These are phyloP conservation scores for Orius insidiosus DNA, from an alignment of 1,140 invertebrate species.

Conservation along the genomic window DNA sequence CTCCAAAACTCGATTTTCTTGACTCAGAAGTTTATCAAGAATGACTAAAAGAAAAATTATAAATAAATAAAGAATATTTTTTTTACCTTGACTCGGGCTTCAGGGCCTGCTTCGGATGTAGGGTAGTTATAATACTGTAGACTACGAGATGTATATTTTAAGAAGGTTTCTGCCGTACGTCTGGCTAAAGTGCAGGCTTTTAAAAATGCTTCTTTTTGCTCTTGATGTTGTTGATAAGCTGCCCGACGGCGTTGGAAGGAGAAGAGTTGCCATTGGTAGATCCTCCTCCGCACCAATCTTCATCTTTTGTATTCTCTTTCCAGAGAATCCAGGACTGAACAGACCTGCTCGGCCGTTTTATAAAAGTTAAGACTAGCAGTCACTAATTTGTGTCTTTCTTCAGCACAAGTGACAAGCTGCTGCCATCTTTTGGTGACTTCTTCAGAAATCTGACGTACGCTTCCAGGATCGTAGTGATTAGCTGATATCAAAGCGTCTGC, in stretches of 20 bases:
- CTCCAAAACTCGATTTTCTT: conserved; percentile 82
- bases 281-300: conserved; percentile 80
- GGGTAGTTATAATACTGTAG: conserved; percentile 74
- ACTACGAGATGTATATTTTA: conserved; percentile 82
- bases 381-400: conserved; percentile 92
- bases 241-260: conserved; percentile 23
- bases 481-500: conserved; percentile 70
- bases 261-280: conserved; percentile 6
- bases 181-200: conserved; percentile 88
- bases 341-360: conserved; percentile 96
- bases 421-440: conserved; percentile 95
- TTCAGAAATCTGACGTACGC: conserved; percentile 79
- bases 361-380: conserved; percentile 94
- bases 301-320: conserved; percentile 89
- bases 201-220: conserved; percentile 96
- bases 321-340: conserved; percentile 85
- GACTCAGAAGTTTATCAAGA: conserved; percentile 75
- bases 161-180: conserved; percentile 88
- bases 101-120: conserved; percentile 27
- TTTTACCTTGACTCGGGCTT: conserved; percentile 32
- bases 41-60: conserved; percentile 45
- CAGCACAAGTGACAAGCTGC: conserved; percentile 85
- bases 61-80: neutral
- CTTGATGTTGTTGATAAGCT: conserved; percentile 89
- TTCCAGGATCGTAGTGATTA: conserved; percentile 76